Evolutionary conservation across 2,113 vertebrate genomes (phyloP).

Genomic region (Periophthalmodon schlosseri): DNA sequence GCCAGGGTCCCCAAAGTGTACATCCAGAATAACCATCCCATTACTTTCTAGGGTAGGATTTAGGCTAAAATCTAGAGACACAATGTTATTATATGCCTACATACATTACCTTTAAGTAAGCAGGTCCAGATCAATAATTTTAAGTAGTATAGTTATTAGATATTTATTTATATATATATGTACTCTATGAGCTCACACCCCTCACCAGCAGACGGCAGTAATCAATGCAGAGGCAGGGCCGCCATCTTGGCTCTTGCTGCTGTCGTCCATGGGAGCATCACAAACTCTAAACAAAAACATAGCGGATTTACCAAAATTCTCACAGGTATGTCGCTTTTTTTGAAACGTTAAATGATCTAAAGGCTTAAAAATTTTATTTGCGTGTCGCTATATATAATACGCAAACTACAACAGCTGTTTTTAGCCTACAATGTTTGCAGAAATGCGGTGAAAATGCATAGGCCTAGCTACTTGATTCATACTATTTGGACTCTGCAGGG

Average conservation of each 20-base stretch:
- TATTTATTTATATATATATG: not conserved
- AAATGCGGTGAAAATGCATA: not conserved
- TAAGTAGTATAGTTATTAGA: too few relatives aligned
- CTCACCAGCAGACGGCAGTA: not conserved
- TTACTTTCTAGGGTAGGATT: too few relatives aligned
- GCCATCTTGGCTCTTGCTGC: constrained; percentile 6
- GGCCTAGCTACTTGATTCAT: not conserved
- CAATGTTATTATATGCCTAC: too few relatives aligned
- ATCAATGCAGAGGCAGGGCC: not conserved
- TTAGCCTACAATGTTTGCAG: not conserved
- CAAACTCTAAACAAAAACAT: constrained; percentile 2
- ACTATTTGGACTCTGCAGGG: not conserved
- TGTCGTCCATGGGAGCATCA: not conserved
- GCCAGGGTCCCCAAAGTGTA: too few relatives aligned
- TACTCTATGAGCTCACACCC: not conserved
- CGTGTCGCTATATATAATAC: not conserved
- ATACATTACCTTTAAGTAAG: too few relatives aligned
- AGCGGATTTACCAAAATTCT: not conserved
- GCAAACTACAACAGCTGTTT: not conserved
- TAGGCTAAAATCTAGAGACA: too few relatives aligned
- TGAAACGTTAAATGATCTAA: not conserved
- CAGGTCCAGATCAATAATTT: too few relatives aligned
- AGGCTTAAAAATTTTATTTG: not conserved
- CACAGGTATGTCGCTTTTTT: not conserved
- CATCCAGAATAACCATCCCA: too few relatives aligned